Conservation (phyloP, 2,888 invertebrate genomes). For the Lasiommata megera region DNA sequence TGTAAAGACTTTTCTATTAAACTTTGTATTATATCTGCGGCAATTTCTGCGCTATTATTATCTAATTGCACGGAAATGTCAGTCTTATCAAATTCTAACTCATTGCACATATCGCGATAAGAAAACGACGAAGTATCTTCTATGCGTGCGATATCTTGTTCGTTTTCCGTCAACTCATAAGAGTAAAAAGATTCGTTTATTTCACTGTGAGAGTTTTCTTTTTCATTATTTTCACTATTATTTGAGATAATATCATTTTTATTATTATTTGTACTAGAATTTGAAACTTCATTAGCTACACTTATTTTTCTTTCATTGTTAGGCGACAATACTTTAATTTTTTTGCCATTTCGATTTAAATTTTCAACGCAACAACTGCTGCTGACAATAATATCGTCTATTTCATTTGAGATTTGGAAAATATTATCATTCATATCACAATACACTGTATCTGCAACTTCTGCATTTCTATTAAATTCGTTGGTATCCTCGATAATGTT, state of each 20-base stretch:
- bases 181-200: not conserved
- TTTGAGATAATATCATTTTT: not conserved
- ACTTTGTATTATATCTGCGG: slow-evolving; percentile 21
- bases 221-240: not conserved
- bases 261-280: not conserved
- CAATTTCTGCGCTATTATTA: slow-evolving; percentile 18
- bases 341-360: not conserved
- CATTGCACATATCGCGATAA: slow-evolving; percentile 14
- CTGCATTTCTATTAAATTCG: not conserved
- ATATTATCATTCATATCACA: not conserved
- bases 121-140: slow-evolving; percentile 15
- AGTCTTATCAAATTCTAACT: not conserved
- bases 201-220: not conserved
- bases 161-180: not conserved
- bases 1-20: slow-evolving; percentile 30
- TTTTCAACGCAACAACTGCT: not conserved
- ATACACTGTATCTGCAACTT: not conserved
- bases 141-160: slow-evolving; percentile 4
- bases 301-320: not conserved
- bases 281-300: not conserved
- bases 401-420: not conserved
- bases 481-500: slow-evolving; percentile 22
- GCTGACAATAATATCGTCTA: not conserved
- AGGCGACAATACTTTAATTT: not conserved
- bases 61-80: not conserved